Conservation (phyloP, 2,888 invertebrate species). For the Caenorhabditis sp. region DNA sequence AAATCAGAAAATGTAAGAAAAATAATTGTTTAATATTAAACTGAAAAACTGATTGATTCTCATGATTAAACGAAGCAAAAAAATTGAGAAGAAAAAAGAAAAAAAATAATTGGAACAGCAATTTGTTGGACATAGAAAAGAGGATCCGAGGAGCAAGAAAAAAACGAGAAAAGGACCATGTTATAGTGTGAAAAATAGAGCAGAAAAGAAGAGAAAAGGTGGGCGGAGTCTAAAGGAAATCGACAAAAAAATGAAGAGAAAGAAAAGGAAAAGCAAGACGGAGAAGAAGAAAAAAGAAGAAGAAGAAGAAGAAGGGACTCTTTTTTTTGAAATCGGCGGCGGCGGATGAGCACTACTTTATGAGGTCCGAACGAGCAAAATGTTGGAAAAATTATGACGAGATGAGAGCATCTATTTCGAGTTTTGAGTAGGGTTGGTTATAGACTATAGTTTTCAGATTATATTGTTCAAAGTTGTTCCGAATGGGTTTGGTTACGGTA, state of each 20-base stretch:
- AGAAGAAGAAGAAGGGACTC: slow-evolving; percentile 12
- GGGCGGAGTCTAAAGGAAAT: not conserved
- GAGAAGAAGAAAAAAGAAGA: slow-evolving; percentile 20
- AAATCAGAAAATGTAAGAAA: too few species aligned
- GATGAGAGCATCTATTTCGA: too few species aligned
- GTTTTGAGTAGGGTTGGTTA: too few species aligned
- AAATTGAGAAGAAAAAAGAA: not conserved
- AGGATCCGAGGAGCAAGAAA: slow-evolving; percentile 3
- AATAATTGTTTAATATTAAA: too few species aligned
- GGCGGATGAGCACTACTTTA: slow-evolving; percentile 5
- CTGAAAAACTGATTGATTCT: not conserved
- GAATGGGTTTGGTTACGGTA: too few species aligned
- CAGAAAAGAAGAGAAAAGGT: not conserved
- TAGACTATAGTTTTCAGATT: too few species aligned
- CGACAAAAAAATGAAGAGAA: slow-evolving; percentile 1
- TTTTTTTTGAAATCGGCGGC: slow-evolving; percentile 9
- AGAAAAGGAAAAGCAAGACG: slow-evolving; percentile 5
- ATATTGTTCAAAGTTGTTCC: too few species aligned
- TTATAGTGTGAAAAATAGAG: slow-evolving; percentile 10
- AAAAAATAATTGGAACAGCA: slow-evolving; percentile 2
- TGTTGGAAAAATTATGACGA: too few species aligned
- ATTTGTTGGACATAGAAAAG: not conserved
- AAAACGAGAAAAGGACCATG: slow-evolving; percentile 1
- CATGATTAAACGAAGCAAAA: not conserved
- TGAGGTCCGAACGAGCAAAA: not conserved